Conservation (phyloP, 2,888 invertebrate genomes). For the Parnassius apollo region DNA sequence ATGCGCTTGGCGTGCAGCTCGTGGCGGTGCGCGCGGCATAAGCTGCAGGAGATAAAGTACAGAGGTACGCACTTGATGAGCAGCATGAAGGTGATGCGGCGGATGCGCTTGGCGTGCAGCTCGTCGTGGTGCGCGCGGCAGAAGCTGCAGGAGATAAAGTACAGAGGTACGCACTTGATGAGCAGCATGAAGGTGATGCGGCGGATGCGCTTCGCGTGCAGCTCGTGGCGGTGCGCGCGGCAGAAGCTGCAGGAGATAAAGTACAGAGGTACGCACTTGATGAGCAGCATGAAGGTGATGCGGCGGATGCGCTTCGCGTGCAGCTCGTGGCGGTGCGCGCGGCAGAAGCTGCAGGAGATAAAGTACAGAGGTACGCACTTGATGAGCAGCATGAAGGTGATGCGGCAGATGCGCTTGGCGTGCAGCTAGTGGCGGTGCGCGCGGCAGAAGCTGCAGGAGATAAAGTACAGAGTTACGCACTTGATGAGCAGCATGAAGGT, state of each 20-base stretch:
- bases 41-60: no score
- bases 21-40: slow-evolving; percentile 88
- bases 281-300: slow-evolving; percentile 94
- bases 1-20: slow-evolving; percentile 90
- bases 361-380: no score
- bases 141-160: no score
- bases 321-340: slow-evolving; percentile 87
- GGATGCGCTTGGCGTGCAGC: no score
- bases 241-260: background rate
- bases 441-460: background rate
- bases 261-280: slow-evolving; percentile 68
- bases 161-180: slow-evolving; percentile 84
- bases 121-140: no score
- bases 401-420: no score
- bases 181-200: slow-evolving; percentile 95
- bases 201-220: slow-evolving; percentile 86
- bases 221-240: background rate
- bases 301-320: slow-evolving; percentile 90
- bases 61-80: no score
- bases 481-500: slow-evolving; percentile 93
- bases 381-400: no score
- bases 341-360: slow-evolving; percentile 90
- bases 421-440: no score
- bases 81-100: no score
- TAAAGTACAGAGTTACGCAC: slow-evolving; percentile 46